Percentiles rank a stretch among this genome's conserved stretches.
phyloP scores from a whole-genome alignment of 2,888 invertebrate genomes.

The Schrankia costaestrigalis region DNA sequence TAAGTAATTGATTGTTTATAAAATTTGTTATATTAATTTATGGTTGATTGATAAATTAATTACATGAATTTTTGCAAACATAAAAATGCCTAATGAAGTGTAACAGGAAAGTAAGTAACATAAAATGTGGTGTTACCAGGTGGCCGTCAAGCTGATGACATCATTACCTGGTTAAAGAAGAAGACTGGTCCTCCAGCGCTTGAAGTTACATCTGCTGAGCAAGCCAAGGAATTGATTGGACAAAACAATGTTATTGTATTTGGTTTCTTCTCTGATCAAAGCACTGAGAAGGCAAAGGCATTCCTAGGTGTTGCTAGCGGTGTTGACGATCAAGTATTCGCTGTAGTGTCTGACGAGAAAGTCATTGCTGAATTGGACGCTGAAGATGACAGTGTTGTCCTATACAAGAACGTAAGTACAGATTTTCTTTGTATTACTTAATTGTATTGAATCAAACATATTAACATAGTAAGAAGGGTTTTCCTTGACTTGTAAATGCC shows the following conservation, averaged over 20 bases:
- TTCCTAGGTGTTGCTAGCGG: constrained; percentile 90
- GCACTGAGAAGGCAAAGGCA: constrained; percentile 89
- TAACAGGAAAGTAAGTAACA: too few relatives aligned
- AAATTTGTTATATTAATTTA: too few relatives aligned
- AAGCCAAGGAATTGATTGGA: constrained; percentile 90
- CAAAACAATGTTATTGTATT: constrained; percentile 90
- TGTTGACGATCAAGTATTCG: constrained; percentile 95
- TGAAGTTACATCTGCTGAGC: constrained; percentile 87
- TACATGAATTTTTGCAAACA: too few relatives aligned
- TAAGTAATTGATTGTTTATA: too few relatives aligned
- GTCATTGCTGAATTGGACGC: constrained; percentile 90
- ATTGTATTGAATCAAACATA: background rate
- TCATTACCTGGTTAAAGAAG: constrained; percentile 96
- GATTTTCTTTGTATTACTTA: background rate
- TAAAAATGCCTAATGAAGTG: too few relatives aligned
- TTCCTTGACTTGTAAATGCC: too few relatives aligned
- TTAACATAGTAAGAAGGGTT: background rate
- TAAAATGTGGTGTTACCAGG: constrained; percentile 74
- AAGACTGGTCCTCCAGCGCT: constrained; percentile 98
- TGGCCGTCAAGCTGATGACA: constrained; percentile 95
- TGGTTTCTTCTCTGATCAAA: constrained; percentile 94
- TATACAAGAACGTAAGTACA: constrained; percentile 92
- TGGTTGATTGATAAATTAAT: too few relatives aligned
- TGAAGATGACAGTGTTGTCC: constrained; percentile 87
- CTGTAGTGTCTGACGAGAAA: constrained; percentile 88